phyloP scores from a whole-genome alignment of 2,797 vertebrate genomes.

The Jordanella pulchra region DNA sequence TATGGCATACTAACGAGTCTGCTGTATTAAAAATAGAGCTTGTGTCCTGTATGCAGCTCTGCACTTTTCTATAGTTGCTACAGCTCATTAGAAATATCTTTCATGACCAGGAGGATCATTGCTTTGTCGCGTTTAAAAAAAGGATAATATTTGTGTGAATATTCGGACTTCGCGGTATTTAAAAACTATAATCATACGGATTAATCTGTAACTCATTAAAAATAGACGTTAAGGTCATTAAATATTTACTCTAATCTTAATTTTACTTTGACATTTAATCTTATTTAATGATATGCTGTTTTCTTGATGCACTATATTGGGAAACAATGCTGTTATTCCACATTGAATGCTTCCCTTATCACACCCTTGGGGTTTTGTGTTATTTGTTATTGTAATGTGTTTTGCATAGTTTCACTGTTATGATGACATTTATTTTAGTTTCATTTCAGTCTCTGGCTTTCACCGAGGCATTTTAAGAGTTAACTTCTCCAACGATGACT shows the following conservation, averaged over 20 bases:
- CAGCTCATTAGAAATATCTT: slow-evolving; percentile 2
- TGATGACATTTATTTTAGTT: neutral
- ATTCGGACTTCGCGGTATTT: neutral
- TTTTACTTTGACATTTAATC: neutral
- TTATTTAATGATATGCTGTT: neutral
- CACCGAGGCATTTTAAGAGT: slow-evolving; percentile 58
- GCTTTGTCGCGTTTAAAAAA: neutral
- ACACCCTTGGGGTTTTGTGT: neutral
- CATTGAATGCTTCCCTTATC: no score
- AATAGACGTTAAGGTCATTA: neutral
- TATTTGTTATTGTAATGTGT: neutral
- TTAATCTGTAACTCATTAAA: neutral
- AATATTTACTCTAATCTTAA: neutral
- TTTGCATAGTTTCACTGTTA: neutral
- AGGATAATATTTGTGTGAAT: neutral
- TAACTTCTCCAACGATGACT: slow-evolving; percentile 81
- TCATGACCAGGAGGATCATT: neutral
- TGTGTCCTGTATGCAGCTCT: slow-evolving; percentile 33
- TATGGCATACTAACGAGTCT: slow-evolving; percentile 53
- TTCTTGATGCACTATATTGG: neutral
- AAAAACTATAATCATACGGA: neutral
- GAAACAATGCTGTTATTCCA: neutral
- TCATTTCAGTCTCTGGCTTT: neutral
- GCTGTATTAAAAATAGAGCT: slow-evolving; percentile 61
- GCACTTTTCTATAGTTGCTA: slow-evolving; percentile 15